phyloP scores from a whole-genome alignment of 2,888 invertebrate species.

The Physocephala rufipes region DNA sequence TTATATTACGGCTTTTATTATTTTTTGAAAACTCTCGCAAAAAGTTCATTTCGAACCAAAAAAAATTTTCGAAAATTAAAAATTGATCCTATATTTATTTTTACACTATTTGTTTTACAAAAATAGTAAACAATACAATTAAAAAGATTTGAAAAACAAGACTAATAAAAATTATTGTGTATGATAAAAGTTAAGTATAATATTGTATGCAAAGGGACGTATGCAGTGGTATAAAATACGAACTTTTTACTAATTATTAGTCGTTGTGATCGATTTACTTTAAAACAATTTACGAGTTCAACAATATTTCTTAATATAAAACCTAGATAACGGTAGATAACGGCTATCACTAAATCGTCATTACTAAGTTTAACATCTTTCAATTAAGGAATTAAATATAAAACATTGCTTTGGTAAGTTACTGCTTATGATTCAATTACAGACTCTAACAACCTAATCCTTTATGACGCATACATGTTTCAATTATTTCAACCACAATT shows the following conservation, averaged over 20 bases:
- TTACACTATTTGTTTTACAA: too few relatives aligned
- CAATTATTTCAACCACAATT: background rate
- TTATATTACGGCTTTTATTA: too few relatives aligned
- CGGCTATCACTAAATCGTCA: background rate
- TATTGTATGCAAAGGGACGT: background rate
- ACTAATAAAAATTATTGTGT: background rate
- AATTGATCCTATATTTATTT: too few relatives aligned
- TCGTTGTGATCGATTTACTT: constrained; percentile 24
- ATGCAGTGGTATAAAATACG: background rate
- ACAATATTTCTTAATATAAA: too few relatives aligned
- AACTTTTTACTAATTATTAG: constrained; percentile 8
- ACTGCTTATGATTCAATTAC: background rate
- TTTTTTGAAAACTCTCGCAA: too few relatives aligned
- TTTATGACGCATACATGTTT: too few relatives aligned
- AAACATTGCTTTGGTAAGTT: constrained; percentile 27
- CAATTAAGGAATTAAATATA: background rate
- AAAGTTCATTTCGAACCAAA: too few relatives aligned
- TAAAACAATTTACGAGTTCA: constrained; percentile 10
- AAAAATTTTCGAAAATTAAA: too few relatives aligned
- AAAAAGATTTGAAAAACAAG: background rate
- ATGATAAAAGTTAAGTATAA: background rate
- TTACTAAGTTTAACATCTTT: constrained; percentile 18
- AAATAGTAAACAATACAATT: too few relatives aligned
- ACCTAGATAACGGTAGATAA: constrained; percentile 1
- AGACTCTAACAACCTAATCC: background rate